These are phyloP conservation scores for Nicator chloris DNA, from an alignment of 2,113 vertebrate species.

Conservation along the genomic window DNA sequence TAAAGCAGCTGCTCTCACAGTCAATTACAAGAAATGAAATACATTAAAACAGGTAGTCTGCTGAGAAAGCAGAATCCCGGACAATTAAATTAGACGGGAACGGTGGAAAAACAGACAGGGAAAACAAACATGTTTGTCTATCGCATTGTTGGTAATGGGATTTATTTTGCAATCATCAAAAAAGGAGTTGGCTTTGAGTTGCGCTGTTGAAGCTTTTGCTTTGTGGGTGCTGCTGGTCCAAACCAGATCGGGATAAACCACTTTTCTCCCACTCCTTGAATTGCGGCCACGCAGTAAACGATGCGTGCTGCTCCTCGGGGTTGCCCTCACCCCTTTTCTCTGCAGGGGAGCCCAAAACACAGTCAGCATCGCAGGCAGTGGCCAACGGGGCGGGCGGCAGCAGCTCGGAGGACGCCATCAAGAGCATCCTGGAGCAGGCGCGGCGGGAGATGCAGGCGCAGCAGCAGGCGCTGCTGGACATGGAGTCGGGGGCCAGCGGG, in stretches of 20 bases:
- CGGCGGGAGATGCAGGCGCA: constrained; percentile 96
- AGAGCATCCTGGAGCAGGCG: constrained; percentile 93
- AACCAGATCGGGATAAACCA: neutral
- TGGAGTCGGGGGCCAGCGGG: constrained; percentile 77
- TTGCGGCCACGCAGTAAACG: accelerated
- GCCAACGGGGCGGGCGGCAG: constrained; percentile 57
- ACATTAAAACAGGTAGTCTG: constrained; percentile 54
- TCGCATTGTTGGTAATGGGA: neutral
- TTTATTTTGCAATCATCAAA: constrained; percentile 2
- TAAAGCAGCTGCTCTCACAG: constrained; percentile 29
- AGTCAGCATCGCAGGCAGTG: constrained; percentile 35
- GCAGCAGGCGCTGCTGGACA: constrained; percentile 91
- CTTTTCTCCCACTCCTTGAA: neutral
- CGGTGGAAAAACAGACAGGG: constrained; percentile 34
- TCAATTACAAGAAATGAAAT: constrained; percentile 52
- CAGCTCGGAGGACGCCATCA: constrained; percentile 94
- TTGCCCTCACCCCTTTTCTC: neutral
- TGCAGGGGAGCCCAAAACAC: constrained; percentile 83
- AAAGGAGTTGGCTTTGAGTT: neutral
- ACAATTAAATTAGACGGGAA: constrained; percentile 42
- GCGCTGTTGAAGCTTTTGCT: neutral
- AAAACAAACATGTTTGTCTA: constrained; percentile 48
- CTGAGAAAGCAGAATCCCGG: constrained; percentile 42
- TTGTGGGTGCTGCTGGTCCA: neutral
- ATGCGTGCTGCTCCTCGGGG: accelerated